These are phyloP conservation scores for Aphelinus certus DNA, from an alignment of 1,140 invertebrate genomes.

Conservation along the genomic window DNA sequence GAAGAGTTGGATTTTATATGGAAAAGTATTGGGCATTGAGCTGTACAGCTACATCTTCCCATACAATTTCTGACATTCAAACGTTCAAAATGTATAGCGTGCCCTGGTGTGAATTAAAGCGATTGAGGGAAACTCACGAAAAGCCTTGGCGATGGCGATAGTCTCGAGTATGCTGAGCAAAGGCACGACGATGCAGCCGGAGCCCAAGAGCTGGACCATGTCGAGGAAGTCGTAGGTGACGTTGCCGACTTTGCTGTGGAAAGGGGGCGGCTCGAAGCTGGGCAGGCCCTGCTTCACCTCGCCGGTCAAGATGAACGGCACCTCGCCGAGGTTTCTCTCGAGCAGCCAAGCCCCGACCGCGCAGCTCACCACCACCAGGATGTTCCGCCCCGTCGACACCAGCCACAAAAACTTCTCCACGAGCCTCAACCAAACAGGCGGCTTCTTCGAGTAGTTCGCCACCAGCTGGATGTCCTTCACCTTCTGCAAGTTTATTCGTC, in stretches of 20 bases:
- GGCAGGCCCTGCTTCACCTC: conserved; percentile 78
- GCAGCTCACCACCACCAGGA: conserved; percentile 78
- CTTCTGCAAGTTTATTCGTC: conserved; percentile 67
- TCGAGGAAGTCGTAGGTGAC: conserved; percentile 75
- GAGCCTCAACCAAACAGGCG: conserved; percentile 59
- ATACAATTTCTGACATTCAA: too few relatives aligned
- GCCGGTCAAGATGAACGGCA: conserved; percentile 77
- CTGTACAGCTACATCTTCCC: too few relatives aligned
- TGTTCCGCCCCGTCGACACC: conserved; percentile 80
- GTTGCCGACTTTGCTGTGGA: conserved; percentile 71
- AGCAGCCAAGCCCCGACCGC: conserved; percentile 73
- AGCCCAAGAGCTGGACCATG: conserved; percentile 74
- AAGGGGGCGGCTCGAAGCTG: conserved; percentile 71
- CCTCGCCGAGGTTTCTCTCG: conserved; percentile 67
- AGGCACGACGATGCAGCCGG: conserved; percentile 82
- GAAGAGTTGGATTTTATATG: too few relatives aligned
- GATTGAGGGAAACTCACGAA: conserved; percentile 68
- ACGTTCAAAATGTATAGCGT: too few relatives aligned
- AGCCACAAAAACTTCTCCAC: conserved; percentile 74
- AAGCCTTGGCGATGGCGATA: conserved; percentile 84
- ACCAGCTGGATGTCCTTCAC: conserved; percentile 74
- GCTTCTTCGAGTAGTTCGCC: conserved; percentile 60
- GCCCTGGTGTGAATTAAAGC: too few relatives aligned
- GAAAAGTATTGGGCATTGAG: too few relatives aligned
- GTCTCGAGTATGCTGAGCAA: conserved; percentile 83